Base-by-base conservation (phyloP, 2,888 invertebrate genomes). In the Drosophila yooni region DNA sequence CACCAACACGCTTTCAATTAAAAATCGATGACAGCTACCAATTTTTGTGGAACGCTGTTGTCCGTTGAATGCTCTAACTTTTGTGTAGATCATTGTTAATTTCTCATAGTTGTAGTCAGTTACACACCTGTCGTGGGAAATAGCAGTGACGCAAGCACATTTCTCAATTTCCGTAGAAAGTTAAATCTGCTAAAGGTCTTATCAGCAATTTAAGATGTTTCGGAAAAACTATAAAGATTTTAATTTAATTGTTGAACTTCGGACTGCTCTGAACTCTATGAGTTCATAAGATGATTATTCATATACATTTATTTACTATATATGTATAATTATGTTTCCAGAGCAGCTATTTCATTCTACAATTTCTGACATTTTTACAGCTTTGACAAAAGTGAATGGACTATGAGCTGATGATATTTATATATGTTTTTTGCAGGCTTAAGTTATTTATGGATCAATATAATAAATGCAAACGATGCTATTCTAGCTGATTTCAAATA, bases 1-100 rank as follows among this genome's bases (percentile, higher is more conserved):
- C 88, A 82, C 74, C 76, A 78, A 75, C 89, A 79, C 71, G 85
- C 72, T 80, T 77, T 82, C 88, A 89, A 89, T 88, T 84, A 82
- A 88, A 80, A 67, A 70, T 63, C 73, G 85, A 82, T 88, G 85
- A 86, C 85, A 89, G 85, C 85, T 73, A 75, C 75, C 84, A 82
- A 81, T 87, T 87, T 76, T 75, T 69, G 73, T 62, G 50, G 38
- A 56, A 60, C 63, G 58, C 53, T 60, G 43, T 25, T 64, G 68
- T 71, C 40, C 71, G 31, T 71, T 40, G n/a, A 59, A 68, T 79
- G 40, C 72, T 57, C 76, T 72, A 68, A 69, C 76, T 34, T 72
- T 60, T 21, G 10, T 5, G 6, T 10, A 31, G 57, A 63, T 58
- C 50, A 61, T 74, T 60, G 34, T 60, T 62, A 29, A 56, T 40